Conservation (phyloP, 1,140 invertebrate genomes). For the Eubasilissa regina region DNA sequence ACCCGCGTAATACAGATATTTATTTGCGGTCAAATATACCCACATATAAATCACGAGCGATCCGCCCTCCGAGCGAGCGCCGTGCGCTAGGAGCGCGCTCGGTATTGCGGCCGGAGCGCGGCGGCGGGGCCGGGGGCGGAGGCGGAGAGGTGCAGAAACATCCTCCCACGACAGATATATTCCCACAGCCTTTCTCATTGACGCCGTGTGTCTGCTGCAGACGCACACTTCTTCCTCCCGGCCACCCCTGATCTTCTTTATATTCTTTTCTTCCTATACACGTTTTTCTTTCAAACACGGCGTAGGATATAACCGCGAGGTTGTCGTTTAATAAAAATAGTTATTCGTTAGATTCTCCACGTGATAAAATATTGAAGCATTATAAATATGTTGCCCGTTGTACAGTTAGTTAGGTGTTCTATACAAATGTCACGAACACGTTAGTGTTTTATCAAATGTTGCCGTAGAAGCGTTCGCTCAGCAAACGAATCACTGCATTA, state of each 20-base stretch:
- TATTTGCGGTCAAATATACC: too few species aligned
- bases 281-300: background rate
- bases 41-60: too few species aligned
- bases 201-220: slow-evolving; percentile 17
- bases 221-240: background rate
- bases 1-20: too few species aligned
- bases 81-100: background rate
- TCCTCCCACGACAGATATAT: background rate
- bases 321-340: background rate
- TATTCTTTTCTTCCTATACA: slow-evolving; percentile 20
- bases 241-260: background rate
- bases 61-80: too few species aligned
- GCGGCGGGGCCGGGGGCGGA: background rate
- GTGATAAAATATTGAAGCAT: too few species aligned
- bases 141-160: background rate
- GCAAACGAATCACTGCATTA: too few species aligned
- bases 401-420: too few species aligned
- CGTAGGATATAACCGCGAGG: background rate
- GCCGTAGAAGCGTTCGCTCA: too few species aligned
- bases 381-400: too few species aligned
- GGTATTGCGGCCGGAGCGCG: background rate
- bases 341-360: too few species aligned
- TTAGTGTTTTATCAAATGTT: too few species aligned
- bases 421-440: too few species aligned
- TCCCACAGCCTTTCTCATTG: background rate